Conservation (phyloP, 2,888 invertebrate genomes). For the Chaetogeoica ovagalla region DNA sequence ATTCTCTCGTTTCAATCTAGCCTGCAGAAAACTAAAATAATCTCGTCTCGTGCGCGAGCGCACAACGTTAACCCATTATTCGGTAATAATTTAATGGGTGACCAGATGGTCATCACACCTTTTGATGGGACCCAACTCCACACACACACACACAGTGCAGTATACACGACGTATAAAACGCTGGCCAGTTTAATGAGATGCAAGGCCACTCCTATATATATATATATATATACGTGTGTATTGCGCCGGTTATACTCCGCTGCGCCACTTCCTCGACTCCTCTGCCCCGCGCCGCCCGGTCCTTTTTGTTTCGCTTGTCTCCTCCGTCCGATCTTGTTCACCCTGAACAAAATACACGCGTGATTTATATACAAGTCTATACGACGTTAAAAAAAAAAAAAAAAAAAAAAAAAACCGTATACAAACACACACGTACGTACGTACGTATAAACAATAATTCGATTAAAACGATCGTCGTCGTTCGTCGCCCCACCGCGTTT, state of each 20-base stretch:
- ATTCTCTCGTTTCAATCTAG: conserved; percentile 30
- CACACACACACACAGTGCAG: conserved; percentile 13
- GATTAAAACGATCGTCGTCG: conserved; percentile 39
- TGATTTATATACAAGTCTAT: conserved; percentile 53
- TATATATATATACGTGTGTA: not conserved
- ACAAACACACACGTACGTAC: not conserved
- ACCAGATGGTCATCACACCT: conserved; percentile 53
- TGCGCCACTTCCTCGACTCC: conserved; percentile 27
- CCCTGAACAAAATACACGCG: conserved; percentile 53
- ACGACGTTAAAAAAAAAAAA: conserved; percentile 45
- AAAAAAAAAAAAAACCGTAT: conserved; percentile 13
- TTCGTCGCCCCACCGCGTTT: not conserved
- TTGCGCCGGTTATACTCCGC: conserved; percentile 18
- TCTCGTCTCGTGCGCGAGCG: not conserved
- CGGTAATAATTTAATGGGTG: conserved; percentile 53
- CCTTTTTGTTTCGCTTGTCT: conserved; percentile 53
- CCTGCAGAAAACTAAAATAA: conserved; percentile 52
- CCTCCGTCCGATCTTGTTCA: conserved; percentile 53
- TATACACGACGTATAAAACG: conserved; percentile 8
- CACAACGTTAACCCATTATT: conserved; percentile 48
- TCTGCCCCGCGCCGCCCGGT: not conserved
- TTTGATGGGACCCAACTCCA: conserved; percentile 50
- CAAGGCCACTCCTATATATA: conserved; percentile 50
- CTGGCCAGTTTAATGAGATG: conserved; percentile 52
- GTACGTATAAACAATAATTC: conserved; percentile 41